Conservation (phyloP, 1,140 invertebrate genomes). For the Hestina assimilis region DNA sequence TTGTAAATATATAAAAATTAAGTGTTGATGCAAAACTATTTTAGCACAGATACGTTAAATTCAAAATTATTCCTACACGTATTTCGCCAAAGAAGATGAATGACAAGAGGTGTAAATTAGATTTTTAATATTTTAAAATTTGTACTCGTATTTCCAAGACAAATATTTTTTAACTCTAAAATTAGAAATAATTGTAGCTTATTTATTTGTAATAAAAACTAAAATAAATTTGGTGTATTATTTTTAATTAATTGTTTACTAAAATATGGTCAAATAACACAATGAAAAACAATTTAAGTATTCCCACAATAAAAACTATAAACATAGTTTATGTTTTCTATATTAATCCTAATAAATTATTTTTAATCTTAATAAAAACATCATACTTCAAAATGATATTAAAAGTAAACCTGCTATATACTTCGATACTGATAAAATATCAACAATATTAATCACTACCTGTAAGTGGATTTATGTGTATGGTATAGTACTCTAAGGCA, state of each 20-base stretch:
- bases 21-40: constrained; percentile 19
- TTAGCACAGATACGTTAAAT: constrained; percentile 1
- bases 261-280: neutral
- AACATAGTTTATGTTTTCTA: too few species aligned
- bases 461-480: too few species aligned
- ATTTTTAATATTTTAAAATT: constrained; percentile 27
- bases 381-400: too few species aligned
- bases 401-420: too few species aligned
- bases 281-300: too few species aligned
- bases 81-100: constrained; percentile 61
- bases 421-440: too few species aligned
- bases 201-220: constrained; percentile 68
- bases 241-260: neutral
- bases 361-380: too few species aligned
- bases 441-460: too few species aligned
- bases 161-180: constrained; percentile 7
- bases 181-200: constrained; percentile 40
- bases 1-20: constrained; percentile 46
- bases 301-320: too few species aligned
- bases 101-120: constrained; percentile 36
- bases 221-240: constrained; percentile 13
- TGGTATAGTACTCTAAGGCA: too few species aligned
- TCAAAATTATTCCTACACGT: constrained; percentile 42
- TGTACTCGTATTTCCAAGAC: constrained; percentile 19
- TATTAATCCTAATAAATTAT: too few species aligned